A percentile compares a stretch with the other conserved stretches of the same genome.
Evolutionary conservation across 2,797 vertebrate genomes (phyloP).

Genomic region (Garrulus glandarius): DNA sequence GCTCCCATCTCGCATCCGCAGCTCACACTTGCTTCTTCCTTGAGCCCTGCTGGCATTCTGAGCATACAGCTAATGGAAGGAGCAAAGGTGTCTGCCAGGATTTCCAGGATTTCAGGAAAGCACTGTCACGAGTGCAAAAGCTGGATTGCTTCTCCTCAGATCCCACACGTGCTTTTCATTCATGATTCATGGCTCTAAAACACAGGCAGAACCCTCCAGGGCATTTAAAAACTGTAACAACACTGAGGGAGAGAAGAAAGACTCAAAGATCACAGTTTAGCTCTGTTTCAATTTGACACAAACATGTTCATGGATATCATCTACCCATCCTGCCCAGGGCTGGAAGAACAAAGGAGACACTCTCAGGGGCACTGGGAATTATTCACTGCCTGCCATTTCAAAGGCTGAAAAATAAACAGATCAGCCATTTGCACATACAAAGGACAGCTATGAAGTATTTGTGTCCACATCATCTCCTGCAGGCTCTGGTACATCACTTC

Average conservation of each 20-base stretch:
- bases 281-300: slow-evolving; percentile 1
- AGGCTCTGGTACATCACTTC: background rate
- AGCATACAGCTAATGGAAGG: background rate
- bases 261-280: background rate
- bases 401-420: slow-evolving; percentile 1
- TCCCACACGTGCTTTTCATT: slow-evolving; percentile 17
- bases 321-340: background rate
- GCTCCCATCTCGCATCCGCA: background rate
- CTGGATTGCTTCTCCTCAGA: background rate
- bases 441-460: slow-evolving; percentile 4
- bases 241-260: background rate
- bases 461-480: background rate
- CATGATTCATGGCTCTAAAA: background rate
- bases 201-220: background rate
- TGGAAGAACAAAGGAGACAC: background rate
- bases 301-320: background rate
- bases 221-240: background rate
- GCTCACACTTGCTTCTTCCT: background rate
- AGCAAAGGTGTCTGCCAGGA: background rate
- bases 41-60: background rate
- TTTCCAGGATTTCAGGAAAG: background rate
- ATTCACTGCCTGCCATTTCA: background rate
- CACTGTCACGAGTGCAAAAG: background rate
- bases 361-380: background rate
- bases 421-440: background rate